Base-by-base conservation (phyloP, 2,888 invertebrate genomes). In the Eumacrocentrus americanus region DNA sequence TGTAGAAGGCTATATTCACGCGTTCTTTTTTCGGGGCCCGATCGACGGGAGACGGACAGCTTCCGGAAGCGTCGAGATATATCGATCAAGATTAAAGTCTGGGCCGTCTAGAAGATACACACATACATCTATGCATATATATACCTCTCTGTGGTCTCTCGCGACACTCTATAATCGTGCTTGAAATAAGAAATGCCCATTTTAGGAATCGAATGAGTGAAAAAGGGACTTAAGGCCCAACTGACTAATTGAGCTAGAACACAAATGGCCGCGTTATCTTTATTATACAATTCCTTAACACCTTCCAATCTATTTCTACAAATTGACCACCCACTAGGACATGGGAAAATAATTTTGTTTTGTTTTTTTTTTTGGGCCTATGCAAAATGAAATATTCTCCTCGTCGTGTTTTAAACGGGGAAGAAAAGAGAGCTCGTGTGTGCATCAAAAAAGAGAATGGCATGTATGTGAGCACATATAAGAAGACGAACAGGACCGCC, bases 41-140 rank as follows among this genome's bases (percentile, higher is more conserved):
- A 50, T 35, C 63, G 54, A 58, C 62, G 63, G 64, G 69, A 77
- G 75, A 78, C 72, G 71, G 71, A 76, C 75, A 76, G 75, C 77
- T 80, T 79, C 78, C 79, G 80, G 80, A 79, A 78, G 72, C 74
- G 71, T 66, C 65, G 68, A 78, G 75, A 78, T 79, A 68, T 69
- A 64, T 68, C 68, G 67, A 51, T 50, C 60, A 66, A 72, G 73
- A 77, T 76, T 77, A 67, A 50, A 38, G 68, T 67, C 67, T 68
- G 63, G 65, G 29, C 29, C 29, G 29, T 9, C 5, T 29, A 9
- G 29, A 29, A 29, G 29, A 9, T 9, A 29, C 4, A 29, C 29
- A n/a, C 29, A 29, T 29, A 29, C 9, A 29, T n/a, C n/a, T 29
- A 29, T 29, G 9, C 29, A 9, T 29, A 29, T 29, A 29, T 29